Base-by-base conservation (phyloP, 2,888 invertebrate species). In the Cheilosia impressa region DNA sequence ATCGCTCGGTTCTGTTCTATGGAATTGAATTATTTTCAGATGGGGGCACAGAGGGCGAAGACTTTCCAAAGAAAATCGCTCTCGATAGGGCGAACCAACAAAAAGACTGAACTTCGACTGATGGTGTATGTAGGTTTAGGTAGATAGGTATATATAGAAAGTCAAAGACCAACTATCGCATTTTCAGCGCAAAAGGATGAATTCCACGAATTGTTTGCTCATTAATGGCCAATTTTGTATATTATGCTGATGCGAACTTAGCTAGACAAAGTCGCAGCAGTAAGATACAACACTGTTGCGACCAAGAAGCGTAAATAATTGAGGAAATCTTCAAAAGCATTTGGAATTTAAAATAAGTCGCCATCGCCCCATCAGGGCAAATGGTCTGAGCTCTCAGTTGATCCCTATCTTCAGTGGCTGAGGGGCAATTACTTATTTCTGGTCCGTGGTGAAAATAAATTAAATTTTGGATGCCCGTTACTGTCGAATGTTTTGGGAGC, bases 121-220 rank as follows among this genome's bases (percentile, higher is more conserved):
- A 43, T 53, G 31, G 53, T 52, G n/a, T 45, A 34, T n/a, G n/a
- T n/a, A n/a, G n/a, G n/a, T n/a, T n/a, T 17, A 15, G 5, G 13
- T 50, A 34, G 15, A 9, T 31, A 1, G 27, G 27, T 2, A 31
- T 52, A n/a, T 47, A 50, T 19, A 22, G 6, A 34, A 38, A 50
- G 19, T 7, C 50, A 34, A 17, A 19, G 19, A 50, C 1, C n/a
- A 38, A 22, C 65, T 38, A 50, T 38, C 34, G 24, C 9, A 50
- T 34, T 50, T 41, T 19, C 7, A 22, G 24, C 17, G 22, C 34
- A 52, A 47, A 38, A 34, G 5, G 15, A 9, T 9, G 34, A 13
- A 7, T 65, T 58, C 47, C 24, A 15, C 5, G 60, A 62, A 62
- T 17, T 73, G 22, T 57, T 55, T 73, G 34, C 73, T 65, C 55